A percentile compares a stretch with the other conserved stretches of the same genome.
Evolutionary conservation across 2,113 vertebrate species (phyloP).

Genomic region (Menura novaehollandiae): DNA sequence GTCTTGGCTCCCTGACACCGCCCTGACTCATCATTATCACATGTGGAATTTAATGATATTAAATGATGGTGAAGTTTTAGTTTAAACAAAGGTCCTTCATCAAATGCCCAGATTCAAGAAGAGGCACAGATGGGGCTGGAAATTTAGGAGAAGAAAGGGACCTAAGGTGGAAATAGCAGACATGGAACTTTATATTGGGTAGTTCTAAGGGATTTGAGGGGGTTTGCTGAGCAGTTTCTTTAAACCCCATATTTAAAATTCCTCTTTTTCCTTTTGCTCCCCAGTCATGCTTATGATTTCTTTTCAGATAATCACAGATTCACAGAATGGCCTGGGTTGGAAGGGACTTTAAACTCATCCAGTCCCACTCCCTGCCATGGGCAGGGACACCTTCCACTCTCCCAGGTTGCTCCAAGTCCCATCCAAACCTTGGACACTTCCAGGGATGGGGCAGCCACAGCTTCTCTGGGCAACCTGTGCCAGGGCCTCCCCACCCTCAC

Average conservation of each 20-base stretch:
- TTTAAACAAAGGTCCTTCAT: background rate
- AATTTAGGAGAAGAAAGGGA: background rate
- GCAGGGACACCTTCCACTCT: background rate
- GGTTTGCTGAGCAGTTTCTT: background rate
- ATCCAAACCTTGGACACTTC: accelerated
- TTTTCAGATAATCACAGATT: background rate
- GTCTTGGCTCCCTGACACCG: background rate
- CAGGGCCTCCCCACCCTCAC: accelerated
- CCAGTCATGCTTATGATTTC: background rate
- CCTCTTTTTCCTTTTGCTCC: background rate
- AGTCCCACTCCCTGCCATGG: accelerated
- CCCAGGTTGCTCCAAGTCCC: background rate
- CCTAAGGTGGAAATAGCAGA: background rate
- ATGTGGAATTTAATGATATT: background rate
- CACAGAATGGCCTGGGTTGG: background rate
- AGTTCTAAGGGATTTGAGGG: background rate
- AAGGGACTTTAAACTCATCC: accelerated
- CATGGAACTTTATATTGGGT: background rate
- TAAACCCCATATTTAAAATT: background rate
- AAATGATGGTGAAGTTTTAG: background rate
- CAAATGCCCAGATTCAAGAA: background rate
- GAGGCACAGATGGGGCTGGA: background rate
- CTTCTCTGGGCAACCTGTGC: background rate
- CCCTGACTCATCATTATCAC: background rate
- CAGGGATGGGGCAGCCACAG: background rate